Conservation (phyloP, 2,797 vertebrate species). For the Orestias chungarensis region DNA sequence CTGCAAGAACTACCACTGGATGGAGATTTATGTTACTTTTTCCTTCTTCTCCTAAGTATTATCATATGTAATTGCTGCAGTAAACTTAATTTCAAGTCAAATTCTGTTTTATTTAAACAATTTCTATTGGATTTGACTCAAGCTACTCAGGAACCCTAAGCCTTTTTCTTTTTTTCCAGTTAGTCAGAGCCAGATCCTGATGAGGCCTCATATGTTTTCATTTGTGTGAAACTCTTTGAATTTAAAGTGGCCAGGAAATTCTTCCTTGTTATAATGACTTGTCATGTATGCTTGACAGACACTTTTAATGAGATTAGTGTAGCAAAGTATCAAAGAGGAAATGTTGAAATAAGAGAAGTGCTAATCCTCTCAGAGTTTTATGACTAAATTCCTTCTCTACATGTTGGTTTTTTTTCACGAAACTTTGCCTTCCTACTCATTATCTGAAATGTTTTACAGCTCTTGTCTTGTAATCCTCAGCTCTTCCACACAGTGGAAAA, state of each 20-base stretch:
- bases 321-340: conserved; percentile 67
- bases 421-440: conserved; percentile 62
- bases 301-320: conserved; percentile 78
- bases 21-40: conserved; percentile 30
- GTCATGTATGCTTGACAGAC: conserved; percentile 77
- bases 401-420: conserved; percentile 31
- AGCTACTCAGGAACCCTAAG: conserved; percentile 72
- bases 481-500: conserved; percentile 37
- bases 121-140: conserved; percentile 54
- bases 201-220: conserved; percentile 76
- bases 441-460: conserved; percentile 59
- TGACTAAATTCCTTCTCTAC: conserved; percentile 56
- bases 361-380: conserved; percentile 67
- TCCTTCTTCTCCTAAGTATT: conserved; percentile 14
- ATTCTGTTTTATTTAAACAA: conserved; percentile 63
- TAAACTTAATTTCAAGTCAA: conserved; percentile 61
- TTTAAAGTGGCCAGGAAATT: conserved; percentile 61
- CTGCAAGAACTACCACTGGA: no score
- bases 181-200: conserved; percentile 56
- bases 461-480: conserved; percentile 56
- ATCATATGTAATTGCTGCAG: conserved; percentile 56
- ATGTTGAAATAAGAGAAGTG: conserved; percentile 68
- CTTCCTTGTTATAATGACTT: conserved; percentile 75
- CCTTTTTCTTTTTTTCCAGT: conserved; percentile 55
- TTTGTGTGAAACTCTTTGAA: conserved; percentile 57